Conservation (phyloP, 2,888 invertebrate species). For the Macaria liturata region DNA sequence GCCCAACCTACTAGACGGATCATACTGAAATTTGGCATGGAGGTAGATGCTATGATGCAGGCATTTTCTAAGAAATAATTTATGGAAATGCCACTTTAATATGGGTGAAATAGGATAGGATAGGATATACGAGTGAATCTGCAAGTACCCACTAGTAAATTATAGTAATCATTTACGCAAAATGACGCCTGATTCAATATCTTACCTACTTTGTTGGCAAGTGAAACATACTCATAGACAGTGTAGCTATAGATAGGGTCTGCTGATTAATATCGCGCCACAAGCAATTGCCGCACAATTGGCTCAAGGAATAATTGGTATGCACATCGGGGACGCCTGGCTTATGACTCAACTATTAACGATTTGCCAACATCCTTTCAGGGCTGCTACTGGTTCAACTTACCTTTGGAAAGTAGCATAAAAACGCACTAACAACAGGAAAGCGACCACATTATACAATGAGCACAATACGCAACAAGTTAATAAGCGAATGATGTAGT, state of each 20-base stretch:
- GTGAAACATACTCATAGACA: not conserved
- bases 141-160: no score
- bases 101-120: no score
- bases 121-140: no score
- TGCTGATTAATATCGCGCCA: conserved; percentile 25
- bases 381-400: conserved; percentile 6
- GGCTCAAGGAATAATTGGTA: conserved; percentile 49
- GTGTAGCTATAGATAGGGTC: not conserved
- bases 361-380: conserved; percentile 46
- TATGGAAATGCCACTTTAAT: no score
- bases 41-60: no score
- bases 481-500: conserved; percentile 7
- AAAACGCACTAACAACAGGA: not conserved
- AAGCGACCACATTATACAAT: not conserved
- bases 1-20: no score
- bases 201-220: no score
- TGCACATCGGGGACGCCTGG: conserved; percentile 38
- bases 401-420: conserved; percentile 23
- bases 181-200: no score
- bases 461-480: conserved; percentile 5
- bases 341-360: conserved; percentile 56
- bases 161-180: no score
- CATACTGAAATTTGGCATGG: no score
- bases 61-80: no score
- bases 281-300: conserved; percentile 31